Base-by-base conservation (phyloP, 2,797 vertebrate species). In the Florisuga fusca region DNA sequence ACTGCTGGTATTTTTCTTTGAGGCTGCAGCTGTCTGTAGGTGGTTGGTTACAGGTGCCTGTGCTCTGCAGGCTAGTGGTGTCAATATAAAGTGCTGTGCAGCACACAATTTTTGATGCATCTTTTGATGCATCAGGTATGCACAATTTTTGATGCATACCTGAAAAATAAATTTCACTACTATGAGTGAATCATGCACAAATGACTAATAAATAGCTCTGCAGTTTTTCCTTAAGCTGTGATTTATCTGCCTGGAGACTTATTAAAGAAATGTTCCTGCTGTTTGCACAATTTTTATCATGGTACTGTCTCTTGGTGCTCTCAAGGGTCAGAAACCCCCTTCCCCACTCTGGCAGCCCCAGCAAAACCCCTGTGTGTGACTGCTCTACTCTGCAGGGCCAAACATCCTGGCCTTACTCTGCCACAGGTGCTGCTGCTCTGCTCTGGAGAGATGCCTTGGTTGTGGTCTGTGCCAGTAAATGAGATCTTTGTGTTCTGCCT, bases 231-330 rank as follows among this genome's bases (percentile, higher is more conserved):
- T 95, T 96, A 91, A 83, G 79, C 82, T 86, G 66, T 93, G 96
- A 95, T 94, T 96, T 97, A 93, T 93, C 92, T 94, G 51, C 77
- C 93, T 92, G 73, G 93, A 92, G 92, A 93, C 87, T 93, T 93
- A 87, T 92, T 94, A 96, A 89, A 92, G 75, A 90, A 93, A 77
- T 54, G 64, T 55, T 95, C 89, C 75, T 72, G 64, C 92, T 95
- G 90, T 93, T 96, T 45, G 84, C 43, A 77, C 43, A 59, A 12
- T 53, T 95, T 95, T 85, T 94, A 87, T 83, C 74, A 33, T 20
- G 48, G 75, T 1, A 9, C 68, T 89, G 84, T 90, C 80, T 96
- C 93, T 76, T 91, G 83, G 91, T 8, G 4, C 45, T 59, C 38
- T 61, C 3, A 7, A 74, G 55, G 36, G 20, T 67, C 68, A 76